Evolutionary conservation across 2,797 vertebrate genomes (phyloP), one percentile per base, ranked within the genome.

Genomic region (Enteromius trimaculatus): DNA sequence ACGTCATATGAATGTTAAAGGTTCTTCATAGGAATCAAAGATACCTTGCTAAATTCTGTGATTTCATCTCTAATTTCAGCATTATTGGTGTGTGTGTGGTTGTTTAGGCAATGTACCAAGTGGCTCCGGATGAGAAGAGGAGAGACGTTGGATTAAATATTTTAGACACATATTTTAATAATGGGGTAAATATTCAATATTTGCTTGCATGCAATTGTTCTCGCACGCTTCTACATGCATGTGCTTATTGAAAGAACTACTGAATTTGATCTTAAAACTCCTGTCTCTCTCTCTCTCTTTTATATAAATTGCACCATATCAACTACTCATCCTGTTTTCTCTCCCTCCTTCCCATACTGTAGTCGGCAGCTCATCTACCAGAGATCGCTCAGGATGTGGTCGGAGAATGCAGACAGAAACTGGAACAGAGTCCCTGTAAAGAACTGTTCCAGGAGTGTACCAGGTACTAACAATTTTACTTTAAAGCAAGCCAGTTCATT

Each of bases 371-470:
- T 87, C 94, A 93, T 91, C 92, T 98, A 89, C 95, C 96, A 83
- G 95, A 96, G 92, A 93, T 98, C 91, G 93, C 96, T 91, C 93
- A 93, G 86, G 93, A 93, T 78, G 90, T 94, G 58, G 93, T 97
- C n/a, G 91, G 86, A 42, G 93, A 93, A 77, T 98, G 97, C 91
- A 93, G 93, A 88, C 92, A 94, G 90, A 94, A 89, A 86, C 92
- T 98, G 91, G 94, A 95, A 87, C 93, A 96, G 90, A 95, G 86
- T 87, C 96, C 95, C 29, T 96, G 94, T 90, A 97, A 95, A 89
- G 97, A 97, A 76, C 91, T 96, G 89, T 98, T 98, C 85, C 92
- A 95, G 86, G 96, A 96, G 85, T 98, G 96, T 89, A 91, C 92
- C 77, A 96, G 95, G 97, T 98, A 91, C 90, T 95, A 58, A 58